phyloP scores from a whole-genome alignment of 1,140 invertebrate species.

The Heliconius melpomene region DNA sequence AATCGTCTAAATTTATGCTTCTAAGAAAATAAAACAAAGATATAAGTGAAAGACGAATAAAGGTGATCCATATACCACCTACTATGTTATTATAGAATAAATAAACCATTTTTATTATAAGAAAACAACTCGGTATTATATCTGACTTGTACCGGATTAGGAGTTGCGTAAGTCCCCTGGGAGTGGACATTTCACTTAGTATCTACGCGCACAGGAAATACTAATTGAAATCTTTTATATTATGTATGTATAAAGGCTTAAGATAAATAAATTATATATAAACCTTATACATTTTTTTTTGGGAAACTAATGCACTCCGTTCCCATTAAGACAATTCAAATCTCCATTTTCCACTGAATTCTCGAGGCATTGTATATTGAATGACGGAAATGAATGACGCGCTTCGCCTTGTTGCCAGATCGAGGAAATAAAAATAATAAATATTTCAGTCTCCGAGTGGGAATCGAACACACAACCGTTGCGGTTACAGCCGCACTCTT shows the following conservation, averaged over 20 bases:
- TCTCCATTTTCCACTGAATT: no score
- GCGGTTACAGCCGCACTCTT: no score
- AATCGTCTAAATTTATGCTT: neutral
- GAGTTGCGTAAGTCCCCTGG: neutral
- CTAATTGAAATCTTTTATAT: conserved; percentile 1
- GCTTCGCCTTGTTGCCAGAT: no score
- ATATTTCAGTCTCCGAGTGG: no score
- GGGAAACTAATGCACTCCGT: no score
- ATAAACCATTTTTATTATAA: neutral
- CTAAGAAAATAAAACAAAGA: neutral
- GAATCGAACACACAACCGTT: no score
- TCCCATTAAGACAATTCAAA: no score
- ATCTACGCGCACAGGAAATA: neutral
- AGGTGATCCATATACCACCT: neutral
- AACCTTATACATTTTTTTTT: no score
- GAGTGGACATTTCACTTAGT: conserved; percentile 12
- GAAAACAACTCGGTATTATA: neutral
- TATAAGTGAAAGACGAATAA: neutral
- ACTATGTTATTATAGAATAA: neutral
- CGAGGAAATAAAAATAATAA: no score
- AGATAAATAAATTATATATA: no score
- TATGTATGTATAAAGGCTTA: neutral
- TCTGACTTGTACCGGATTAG: conserved; percentile 9
- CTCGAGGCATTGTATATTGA: no score
- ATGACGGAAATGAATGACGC: no score